These are phyloP conservation scores for Poecilia latipinna DNA, from an alignment of 2,113 vertebrate species.

Conservation along the genomic window DNA sequence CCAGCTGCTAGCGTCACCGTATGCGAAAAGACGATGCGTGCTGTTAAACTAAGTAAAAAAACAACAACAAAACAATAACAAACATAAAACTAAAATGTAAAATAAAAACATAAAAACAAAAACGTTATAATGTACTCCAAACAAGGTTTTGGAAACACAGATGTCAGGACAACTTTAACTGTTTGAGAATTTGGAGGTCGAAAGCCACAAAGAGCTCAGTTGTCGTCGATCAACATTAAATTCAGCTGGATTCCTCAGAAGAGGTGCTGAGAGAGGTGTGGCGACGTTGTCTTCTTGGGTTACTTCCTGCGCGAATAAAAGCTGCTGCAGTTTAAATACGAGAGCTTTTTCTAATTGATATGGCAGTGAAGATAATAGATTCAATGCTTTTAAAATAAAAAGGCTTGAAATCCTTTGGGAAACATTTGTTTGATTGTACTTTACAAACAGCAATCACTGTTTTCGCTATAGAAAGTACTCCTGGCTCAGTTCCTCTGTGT, in stretches of 20 bases:
- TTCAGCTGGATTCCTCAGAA: neutral
- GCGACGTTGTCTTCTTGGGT: neutral
- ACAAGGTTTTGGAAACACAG: neutral
- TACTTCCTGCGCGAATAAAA: neutral
- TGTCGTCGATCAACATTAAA: slow-evolving; percentile 19
- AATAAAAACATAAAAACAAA: neutral
- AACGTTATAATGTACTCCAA: neutral
- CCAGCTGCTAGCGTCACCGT: neutral
- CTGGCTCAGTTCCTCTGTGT: no score
- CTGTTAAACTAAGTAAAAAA: neutral
- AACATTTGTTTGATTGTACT: neutral
- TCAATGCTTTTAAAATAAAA: neutral
- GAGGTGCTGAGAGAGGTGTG: slow-evolving; percentile 8
- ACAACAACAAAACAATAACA: neutral
- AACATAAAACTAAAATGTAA: no score
- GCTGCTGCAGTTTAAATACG: neutral
- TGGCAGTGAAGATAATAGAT: neutral
- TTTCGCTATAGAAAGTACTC: neutral
- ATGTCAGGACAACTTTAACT: neutral
- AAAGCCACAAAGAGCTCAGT: slow-evolving; percentile 8
- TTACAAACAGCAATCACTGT: neutral
- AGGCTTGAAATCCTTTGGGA: neutral
- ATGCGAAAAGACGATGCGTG: neutral
- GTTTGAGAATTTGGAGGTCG: slow-evolving; percentile 3
- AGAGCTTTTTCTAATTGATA: neutral